phyloP scores from a whole-genome alignment of 2,113 vertebrate genomes.

The Petaurus breviceps region DNA sequence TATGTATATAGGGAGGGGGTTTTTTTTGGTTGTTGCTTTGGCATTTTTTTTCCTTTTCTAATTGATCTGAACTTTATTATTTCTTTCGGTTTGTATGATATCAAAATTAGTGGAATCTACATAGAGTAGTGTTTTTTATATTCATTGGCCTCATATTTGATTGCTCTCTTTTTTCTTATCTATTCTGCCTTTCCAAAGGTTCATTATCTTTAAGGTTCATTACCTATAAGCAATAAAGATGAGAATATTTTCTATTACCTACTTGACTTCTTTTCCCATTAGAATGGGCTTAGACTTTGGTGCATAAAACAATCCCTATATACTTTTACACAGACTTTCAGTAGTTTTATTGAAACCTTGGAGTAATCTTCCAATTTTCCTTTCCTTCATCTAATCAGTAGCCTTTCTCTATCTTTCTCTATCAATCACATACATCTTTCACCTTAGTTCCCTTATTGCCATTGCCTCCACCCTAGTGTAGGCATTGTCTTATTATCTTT shows the following conservation, averaged over 20 bases:
- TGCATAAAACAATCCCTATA: neutral
- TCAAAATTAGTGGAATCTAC: neutral
- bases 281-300: neutral
- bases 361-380: neutral
- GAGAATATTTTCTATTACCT: slow-evolving; percentile 7
- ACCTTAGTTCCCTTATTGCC: neutral
- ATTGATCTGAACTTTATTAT: neutral
- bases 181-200: neutral
- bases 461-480: neutral
- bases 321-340: neutral
- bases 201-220: neutral
- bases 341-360: neutral
- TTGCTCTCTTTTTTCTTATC: neutral
- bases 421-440: neutral
- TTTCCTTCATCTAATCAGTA: neutral
- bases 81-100: neutral
- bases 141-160: neutral
- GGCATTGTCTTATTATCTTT: neutral
- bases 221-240: neutral
- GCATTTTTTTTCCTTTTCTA: neutral
- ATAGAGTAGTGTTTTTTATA: neutral
- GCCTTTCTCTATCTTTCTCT: neutral
- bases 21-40: neutral
- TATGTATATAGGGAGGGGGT: neutral
- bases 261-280: neutral